Conservation (phyloP, 1,140 invertebrate species). For the Drosophila pachea region DNA sequence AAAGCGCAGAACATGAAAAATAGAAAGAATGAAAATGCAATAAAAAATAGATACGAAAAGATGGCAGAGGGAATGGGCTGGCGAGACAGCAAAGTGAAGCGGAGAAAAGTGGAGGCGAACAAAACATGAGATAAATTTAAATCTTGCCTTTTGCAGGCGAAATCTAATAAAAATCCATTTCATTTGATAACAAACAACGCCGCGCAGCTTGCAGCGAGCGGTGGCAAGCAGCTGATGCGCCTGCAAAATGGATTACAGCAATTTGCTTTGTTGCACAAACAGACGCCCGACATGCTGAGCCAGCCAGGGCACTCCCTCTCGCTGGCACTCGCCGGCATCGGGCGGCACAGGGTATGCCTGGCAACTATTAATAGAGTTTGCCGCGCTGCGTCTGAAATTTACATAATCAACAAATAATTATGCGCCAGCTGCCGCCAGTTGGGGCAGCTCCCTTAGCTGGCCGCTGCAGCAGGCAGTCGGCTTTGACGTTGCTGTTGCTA, state of each 20-base stretch:
- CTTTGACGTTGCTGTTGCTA: conserved; percentile 31
- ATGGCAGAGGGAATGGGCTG: conserved; percentile 1
- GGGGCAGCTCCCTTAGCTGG: conserved; percentile 3
- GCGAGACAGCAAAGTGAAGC: conserved; percentile 3
- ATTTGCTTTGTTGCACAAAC: conserved; percentile 73
- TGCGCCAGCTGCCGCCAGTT: conserved; percentile 56
- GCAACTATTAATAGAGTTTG: conserved; percentile 64
- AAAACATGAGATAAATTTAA: conserved; percentile 68
- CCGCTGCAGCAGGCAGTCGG: conserved; percentile 14
- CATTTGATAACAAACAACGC: conserved; percentile 57
- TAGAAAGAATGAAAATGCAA: conserved; percentile 9
- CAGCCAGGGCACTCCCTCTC: background rate
- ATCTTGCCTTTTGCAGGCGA: conserved; percentile 65
- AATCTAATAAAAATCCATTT: conserved; percentile 75
- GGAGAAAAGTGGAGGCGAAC: conserved; percentile 33
- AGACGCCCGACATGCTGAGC: conserved; percentile 8
- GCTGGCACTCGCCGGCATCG: background rate
- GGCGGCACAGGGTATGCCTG: conserved; percentile 2
- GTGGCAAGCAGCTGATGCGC: conserved; percentile 61
- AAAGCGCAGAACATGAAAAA: conserved; percentile 26
- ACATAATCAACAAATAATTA: conserved; percentile 77
- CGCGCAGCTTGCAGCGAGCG: conserved; percentile 5
- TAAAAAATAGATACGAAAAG: conserved; percentile 7
- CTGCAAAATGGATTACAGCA: conserved; percentile 71
- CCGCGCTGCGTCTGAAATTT: conserved; percentile 46